Base-by-base conservation (phyloP, 2,888 invertebrate genomes). In the Nineta flava region DNA sequence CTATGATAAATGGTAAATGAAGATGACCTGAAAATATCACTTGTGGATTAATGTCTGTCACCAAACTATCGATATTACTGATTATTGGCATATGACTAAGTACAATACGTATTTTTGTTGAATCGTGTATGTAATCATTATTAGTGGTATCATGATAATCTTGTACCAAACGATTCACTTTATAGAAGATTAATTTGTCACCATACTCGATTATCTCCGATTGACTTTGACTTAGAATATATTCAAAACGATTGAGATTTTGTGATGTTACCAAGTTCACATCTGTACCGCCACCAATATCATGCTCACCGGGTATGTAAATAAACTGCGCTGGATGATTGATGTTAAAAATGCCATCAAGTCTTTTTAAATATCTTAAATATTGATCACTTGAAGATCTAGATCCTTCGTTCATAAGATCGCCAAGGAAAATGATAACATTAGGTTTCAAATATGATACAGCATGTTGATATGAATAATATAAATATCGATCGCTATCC, bases 221-320 rank as follows among this genome's bases (percentile, higher is more conserved):
- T 38, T 38, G 38, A 38, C 12, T 38, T 5, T 12, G 6, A 13
- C n/a, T 13, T 15, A 38, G 38, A 13, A 13, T 77, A 56, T 76
- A 72, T 51, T 82, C 76, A 63, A 90, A 93, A 58, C 84, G 77
- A 13, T 71, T 65, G 6, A 84, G 63, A 68, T 87, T 88, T n/a
- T 75, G 65, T 44, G 70, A 66, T 17, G 77, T 78, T 41, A 53
- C 76, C 61, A 47, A 69, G 81, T 68, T 97, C 96, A 12, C n/a
- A n/a, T n/a, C n/a, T n/a, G n/a, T n/a, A n/a, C n/a, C n/a, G n/a
- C 97, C 96, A 7, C 96, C 97, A 51, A 97, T 90, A 62, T 97
- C 97, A 67, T 97, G 97, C 65, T 97, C 97, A 5, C 97, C 97
- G 15, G 95, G 90, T 53, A 96, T 66, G 26, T 26, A 26, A 26